phyloP scores from a whole-genome alignment of 1,140 invertebrate genomes.

The Zaprionus vittiger region DNA sequence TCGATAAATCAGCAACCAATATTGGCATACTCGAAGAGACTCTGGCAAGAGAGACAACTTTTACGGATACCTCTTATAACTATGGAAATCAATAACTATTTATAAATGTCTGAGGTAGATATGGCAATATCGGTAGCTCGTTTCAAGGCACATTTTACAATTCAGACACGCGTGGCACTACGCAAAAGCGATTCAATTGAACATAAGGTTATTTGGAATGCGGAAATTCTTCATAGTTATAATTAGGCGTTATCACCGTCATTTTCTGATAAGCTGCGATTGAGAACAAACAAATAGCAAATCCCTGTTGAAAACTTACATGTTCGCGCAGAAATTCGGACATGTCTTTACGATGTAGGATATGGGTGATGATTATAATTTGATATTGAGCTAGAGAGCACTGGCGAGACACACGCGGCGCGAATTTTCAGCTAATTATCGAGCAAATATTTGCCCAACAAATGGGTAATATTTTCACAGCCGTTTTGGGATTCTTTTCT shows the following conservation, averaged over 20 bases:
- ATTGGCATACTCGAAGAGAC: slow-evolving; percentile 5
- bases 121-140: background rate
- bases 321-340: slow-evolving; percentile 72
- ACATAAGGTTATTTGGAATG: background rate
- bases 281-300: background rate
- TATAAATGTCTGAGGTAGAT: background rate
- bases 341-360: slow-evolving; percentile 38
- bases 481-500: slow-evolving; percentile 39
- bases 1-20: slow-evolving; percentile 14
- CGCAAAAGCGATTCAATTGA: background rate
- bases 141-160: slow-evolving; percentile 12
- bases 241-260: slow-evolving; percentile 43
- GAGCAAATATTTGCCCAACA: slow-evolving; percentile 63
- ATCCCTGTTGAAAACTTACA: slow-evolving; percentile 52
- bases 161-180: slow-evolving; percentile 24
- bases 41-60: slow-evolving; percentile 9
- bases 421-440: slow-evolving; percentile 49
- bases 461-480: slow-evolving; percentile 69
- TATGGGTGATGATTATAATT: slow-evolving; percentile 20
- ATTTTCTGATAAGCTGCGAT: slow-evolving; percentile 56
- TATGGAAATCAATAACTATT: background rate
- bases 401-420: slow-evolving; percentile 44
- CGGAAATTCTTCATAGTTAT: slow-evolving; percentile 19
- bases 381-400: slow-evolving; percentile 14
- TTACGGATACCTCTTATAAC: background rate